Base-by-base conservation (phyloP, 2,113 vertebrate species). In the Sclerurus mexicanus region DNA sequence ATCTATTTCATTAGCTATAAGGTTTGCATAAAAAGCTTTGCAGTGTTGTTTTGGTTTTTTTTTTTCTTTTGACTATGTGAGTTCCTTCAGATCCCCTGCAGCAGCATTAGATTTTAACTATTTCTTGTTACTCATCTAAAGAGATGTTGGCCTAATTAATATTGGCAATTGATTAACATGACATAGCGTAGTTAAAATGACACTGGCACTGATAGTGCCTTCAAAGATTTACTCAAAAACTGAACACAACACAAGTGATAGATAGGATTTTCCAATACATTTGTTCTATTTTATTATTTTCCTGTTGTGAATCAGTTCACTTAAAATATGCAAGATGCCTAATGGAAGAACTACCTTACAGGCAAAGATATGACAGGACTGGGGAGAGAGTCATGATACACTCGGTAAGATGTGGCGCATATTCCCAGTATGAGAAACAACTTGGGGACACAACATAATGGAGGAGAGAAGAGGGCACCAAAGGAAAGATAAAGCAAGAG, bases 271-370 rank as follows among this genome's bases (percentile, higher is more conserved):
- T 73, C 67, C 52, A 73, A 68, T 40, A 81, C n/a, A 82, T 72
- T 95, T 79, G 40, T 79, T 76, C 46, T 76, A 12, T 13, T 95
- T 93, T 68, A 75, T 56, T 92, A 62, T 91, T 96, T 90, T 80
- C 58, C 75, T 74, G 86, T 63, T 95, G 67, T 74, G n/a, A 95
- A 92, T 50, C 59, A 52, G 35, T 77, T 72, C 39, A 69, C 55
- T 85, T 96, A 83, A 96, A 95, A 94, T 91, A 94, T 66, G 55
- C 63, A 95, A 80, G 63, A 90, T 63, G 42, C 42, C 50, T 86
- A 92, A 91, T 56, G 50, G 85, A 83, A 86, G 72, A 93, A 94
- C 71, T 90, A 21, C 52, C 68, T 88, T 49, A 71, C 55, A 67
- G 63, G 50, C 46, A 90, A 76, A 68, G 82, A 81, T 73, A 39